Percentiles rank a stretch among this genome's conserved stretches.
phyloP scores from a whole-genome alignment of 1,140 invertebrate species.

The Scaptomyza montana region DNA sequence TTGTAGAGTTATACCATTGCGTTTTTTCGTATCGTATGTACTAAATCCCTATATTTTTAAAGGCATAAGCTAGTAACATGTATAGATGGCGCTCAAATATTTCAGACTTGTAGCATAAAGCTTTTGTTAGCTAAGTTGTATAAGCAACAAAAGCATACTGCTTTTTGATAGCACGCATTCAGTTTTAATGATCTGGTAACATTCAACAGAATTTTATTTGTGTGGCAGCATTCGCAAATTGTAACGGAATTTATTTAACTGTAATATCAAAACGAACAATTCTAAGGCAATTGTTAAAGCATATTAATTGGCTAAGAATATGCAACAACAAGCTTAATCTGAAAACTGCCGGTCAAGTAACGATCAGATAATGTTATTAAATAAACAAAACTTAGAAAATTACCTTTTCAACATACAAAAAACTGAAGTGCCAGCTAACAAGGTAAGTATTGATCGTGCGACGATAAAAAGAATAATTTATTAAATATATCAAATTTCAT shows the following conservation, averaged over 20 bases:
- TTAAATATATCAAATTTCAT: conserved; percentile 74
- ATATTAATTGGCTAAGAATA: too few relatives aligned
- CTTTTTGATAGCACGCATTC: not conserved
- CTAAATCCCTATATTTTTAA: conserved; percentile 8
- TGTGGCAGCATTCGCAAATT: conserved; percentile 1
- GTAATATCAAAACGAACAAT: too few relatives aligned
- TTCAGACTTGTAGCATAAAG: not conserved
- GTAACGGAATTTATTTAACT: conserved; percentile 4
- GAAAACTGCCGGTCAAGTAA: too few relatives aligned
- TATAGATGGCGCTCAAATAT: not conserved
- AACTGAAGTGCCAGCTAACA: conserved; percentile 50
- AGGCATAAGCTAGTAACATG: not conserved
- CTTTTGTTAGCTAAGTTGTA: not conserved
- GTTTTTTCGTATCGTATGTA: conserved; percentile 33
- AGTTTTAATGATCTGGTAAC: not conserved
- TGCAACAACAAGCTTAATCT: too few relatives aligned
- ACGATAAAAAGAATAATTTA: conserved; percentile 49
- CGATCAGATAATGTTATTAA: too few relatives aligned
- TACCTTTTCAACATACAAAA: too few relatives aligned
- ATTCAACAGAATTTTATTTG: not conserved
- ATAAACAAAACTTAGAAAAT: not conserved
- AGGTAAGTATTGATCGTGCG: conserved; percentile 53
- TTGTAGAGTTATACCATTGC: not conserved
- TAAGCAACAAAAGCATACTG: not conserved
- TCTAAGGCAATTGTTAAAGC: too few relatives aligned